Evolutionary conservation across 2,113 vertebrate species (phyloP), one percentile per base, ranked within the genome.

Genomic region (Cardinalis cardinalis): DNA sequence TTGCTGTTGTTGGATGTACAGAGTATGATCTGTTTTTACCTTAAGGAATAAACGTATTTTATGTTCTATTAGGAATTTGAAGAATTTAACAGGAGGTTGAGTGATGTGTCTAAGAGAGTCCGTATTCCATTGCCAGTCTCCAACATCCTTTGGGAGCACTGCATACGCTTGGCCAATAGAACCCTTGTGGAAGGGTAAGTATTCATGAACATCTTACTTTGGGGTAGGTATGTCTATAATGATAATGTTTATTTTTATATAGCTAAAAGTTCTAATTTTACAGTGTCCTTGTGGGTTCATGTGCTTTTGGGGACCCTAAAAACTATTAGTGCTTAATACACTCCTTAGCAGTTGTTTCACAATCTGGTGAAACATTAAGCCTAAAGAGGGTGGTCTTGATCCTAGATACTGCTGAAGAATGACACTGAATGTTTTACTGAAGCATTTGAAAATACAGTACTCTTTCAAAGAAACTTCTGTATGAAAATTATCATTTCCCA

Each of bases 121-220:
- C 98, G 99, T 73, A 99, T 99, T 95, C 99, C 99, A 3, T 95
- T 99, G 88, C 98, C 99, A 1, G 99, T 99, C 80, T 99, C 99
- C 94, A 99, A 99, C 78, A 99, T 99, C 81, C 98, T 99, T 69
- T 99, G 99, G 99, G 99, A 99, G 87, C 99, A 99, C 92, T 99
- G 99, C 96, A 99, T 99, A 92, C 99, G 99, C 32, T 91, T 99
- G 96, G 99, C 99, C 89, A 99, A 99, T 90, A 97, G 99, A 97
- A 99, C 99, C 46, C 98, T 99, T 6, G 99, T 99, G 18, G 99
- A 99, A 96, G 99, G 99, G 99, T 99, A 96, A 98, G 98, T 84
- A 75, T 32, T 78, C 17, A 38, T 49, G 1, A 9, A 28, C 25
- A 34, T 59, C n/a, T 52, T 73, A 18, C 26, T 81, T 72, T 77